These are phyloP conservation scores for Onychomys leucogaster DNA, from an alignment of 2,797 vertebrate species.

Conservation along the genomic window DNA sequence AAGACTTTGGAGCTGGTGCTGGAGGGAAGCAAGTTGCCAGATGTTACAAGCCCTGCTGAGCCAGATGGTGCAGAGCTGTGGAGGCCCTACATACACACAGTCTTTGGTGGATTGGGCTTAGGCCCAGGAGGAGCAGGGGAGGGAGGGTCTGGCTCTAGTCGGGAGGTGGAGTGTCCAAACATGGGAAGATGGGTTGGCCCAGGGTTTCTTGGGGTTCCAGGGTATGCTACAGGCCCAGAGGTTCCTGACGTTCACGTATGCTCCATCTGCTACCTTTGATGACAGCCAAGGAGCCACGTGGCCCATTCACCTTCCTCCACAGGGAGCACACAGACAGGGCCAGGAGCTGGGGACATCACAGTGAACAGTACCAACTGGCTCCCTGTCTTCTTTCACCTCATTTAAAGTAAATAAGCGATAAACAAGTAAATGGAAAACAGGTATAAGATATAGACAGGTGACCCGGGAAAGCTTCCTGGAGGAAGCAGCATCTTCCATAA, in stretches of 20 bases:
- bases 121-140: neutral
- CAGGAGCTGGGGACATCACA: neutral
- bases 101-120: neutral
- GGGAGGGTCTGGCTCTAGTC: neutral
- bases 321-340: rapidly evolving
- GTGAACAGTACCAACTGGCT: neutral
- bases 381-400: neutral
- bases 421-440: neutral
- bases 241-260: neutral
- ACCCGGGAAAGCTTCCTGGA: neutral
- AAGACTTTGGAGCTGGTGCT: neutral
- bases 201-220: neutral
- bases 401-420: neutral
- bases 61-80: constrained; percentile 66
- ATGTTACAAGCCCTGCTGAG: constrained; percentile 60
- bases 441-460: neutral
- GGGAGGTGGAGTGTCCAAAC: neutral
- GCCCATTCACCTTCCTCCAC: neutral
- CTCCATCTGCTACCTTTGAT: neutral
- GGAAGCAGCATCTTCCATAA: neutral
- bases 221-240: neutral
- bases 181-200: neutral
- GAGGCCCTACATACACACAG: neutral
- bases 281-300: neutral
- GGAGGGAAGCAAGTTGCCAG: constrained; percentile 37